A percentile compares a stretch with the other conserved stretches of the same genome.
phyloP scores from a whole-genome alignment of 2,888 invertebrate genomes.

The Leucoptera coffeella region DNA sequence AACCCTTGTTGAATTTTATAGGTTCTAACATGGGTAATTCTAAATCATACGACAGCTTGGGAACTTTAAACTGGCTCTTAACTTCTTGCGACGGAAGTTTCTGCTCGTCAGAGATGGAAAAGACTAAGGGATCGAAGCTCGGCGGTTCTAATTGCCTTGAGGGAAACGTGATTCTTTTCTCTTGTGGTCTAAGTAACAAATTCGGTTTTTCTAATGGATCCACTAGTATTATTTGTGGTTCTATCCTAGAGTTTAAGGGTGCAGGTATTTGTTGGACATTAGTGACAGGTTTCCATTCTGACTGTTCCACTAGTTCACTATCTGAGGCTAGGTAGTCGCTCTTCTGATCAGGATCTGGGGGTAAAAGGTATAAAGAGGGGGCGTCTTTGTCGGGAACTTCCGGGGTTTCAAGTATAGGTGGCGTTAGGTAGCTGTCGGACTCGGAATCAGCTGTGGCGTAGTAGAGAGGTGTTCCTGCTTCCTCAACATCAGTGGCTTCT shows the following conservation, averaged over 20 bases:
- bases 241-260: not conserved
- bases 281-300: conserved; percentile 36
- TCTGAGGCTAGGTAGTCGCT: conserved; percentile 17
- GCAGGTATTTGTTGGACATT: not conserved
- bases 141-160: conserved; percentile 28
- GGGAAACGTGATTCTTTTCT: conserved; percentile 12
- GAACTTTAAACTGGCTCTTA: conserved; percentile 16
- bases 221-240: too few relatives aligned
- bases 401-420: conserved; percentile 19
- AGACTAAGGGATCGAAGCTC: not conserved
- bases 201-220: too few relatives aligned
- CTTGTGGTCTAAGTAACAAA: too few relatives aligned
- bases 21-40: conserved; percentile 26
- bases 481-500: conserved; percentile 7
- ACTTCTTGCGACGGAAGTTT: conserved; percentile 2
- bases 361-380: conserved; percentile 29
- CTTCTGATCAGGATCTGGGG: conserved; percentile 20
- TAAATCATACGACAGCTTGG: conserved; percentile 33
- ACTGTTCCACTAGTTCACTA: conserved; percentile 18
- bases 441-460: conserved; percentile 17
- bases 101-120: conserved; percentile 1
- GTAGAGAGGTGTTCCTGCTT: conserved; percentile 16
- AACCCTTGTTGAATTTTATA: conserved; percentile 14
- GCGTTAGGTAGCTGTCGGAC: conserved; percentile 25
- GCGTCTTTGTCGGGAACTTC: conserved; percentile 15